Percentiles rank a stretch among this genome's conserved stretches.
phyloP scores from a whole-genome alignment of 2,113 vertebrate genomes.

The Carettochelys insculpta region DNA sequence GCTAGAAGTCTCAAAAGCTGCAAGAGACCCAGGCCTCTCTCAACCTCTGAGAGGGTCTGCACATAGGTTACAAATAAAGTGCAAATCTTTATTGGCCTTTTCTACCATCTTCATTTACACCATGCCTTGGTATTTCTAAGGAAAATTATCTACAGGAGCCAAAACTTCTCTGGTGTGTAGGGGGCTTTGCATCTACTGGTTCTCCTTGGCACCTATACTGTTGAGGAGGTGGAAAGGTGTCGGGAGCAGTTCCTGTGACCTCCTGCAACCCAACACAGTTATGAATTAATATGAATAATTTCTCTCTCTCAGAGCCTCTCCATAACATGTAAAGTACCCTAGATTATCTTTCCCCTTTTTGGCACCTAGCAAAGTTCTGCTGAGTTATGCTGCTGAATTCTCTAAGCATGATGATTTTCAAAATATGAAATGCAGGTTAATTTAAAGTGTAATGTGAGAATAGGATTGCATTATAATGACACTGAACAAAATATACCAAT shows the following conservation, averaged over 20 bases:
- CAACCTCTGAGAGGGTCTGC: no score
- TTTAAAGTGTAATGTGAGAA: not conserved
- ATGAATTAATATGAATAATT: not conserved
- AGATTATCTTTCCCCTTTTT: not conserved
- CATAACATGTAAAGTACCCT: not conserved
- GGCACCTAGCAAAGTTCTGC: not conserved
- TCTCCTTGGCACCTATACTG: not conserved
- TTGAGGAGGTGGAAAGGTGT: not conserved
- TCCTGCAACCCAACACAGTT: not conserved
- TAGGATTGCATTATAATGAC: not conserved
- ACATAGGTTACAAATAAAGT: slow-evolving; percentile 5
- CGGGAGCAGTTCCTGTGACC: not conserved
- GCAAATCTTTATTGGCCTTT: not conserved
- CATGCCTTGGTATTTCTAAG: not conserved
- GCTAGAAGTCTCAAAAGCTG: no score
- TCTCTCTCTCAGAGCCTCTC: not conserved
- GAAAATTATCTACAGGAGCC: not conserved
- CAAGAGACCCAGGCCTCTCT: no score
- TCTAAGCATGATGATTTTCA: not conserved
- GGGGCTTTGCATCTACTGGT: not conserved
- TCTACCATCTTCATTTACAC: not conserved
- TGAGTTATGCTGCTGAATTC: not conserved
- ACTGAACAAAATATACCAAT: slow-evolving; percentile 8
- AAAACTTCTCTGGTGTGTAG: not conserved
- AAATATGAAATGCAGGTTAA: not conserved